A percentile compares a stretch with the other conserved stretches of the same genome.
Conservation (phyloP, 1,140 invertebrate species). For the Penaeus indicus region DNA sequence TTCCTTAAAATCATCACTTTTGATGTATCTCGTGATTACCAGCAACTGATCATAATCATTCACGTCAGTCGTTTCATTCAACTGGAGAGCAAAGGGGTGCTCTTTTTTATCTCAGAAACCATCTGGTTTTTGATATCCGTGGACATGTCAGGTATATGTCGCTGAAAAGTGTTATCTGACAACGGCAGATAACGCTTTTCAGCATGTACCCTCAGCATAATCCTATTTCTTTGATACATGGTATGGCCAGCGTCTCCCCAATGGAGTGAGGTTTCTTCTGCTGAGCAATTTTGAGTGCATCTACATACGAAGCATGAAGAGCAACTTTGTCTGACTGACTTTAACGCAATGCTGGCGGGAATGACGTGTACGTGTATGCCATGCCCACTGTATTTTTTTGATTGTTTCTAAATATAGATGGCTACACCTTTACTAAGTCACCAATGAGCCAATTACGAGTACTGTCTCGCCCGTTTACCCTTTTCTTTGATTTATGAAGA, state of each 20-base stretch:
- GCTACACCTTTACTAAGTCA: no score
- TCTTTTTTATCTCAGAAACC: slow-evolving; percentile 26
- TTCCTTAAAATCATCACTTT: slow-evolving; percentile 39
- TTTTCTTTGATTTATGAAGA: no score
- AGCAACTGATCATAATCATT: slow-evolving; percentile 29
- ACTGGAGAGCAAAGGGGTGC: slow-evolving; percentile 27
- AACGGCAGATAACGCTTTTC: neutral
- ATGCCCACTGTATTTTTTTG: no score
- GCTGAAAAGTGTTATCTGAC: slow-evolving; percentile 24
- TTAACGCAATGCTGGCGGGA: no score
- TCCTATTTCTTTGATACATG: slow-evolving; percentile 20
- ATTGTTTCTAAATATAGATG: no score
- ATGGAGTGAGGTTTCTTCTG: slow-evolving; percentile 13
- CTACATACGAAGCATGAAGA: slow-evolving; percentile 21
- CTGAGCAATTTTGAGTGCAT: slow-evolving; percentile 29
- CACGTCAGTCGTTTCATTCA: slow-evolving; percentile 17
- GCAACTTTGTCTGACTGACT: slow-evolving; percentile 18
- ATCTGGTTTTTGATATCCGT: slow-evolving; percentile 37
- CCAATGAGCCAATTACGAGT: no score
- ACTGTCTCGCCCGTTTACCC: no score
- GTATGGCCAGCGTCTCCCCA: neutral
- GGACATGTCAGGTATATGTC: neutral
- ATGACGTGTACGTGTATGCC: no score
- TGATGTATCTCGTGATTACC: slow-evolving; percentile 33
- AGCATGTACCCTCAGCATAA: neutral